Conservation (phyloP, 2,113 vertebrate species). For the Myiozetetes cayanensis region DNA sequence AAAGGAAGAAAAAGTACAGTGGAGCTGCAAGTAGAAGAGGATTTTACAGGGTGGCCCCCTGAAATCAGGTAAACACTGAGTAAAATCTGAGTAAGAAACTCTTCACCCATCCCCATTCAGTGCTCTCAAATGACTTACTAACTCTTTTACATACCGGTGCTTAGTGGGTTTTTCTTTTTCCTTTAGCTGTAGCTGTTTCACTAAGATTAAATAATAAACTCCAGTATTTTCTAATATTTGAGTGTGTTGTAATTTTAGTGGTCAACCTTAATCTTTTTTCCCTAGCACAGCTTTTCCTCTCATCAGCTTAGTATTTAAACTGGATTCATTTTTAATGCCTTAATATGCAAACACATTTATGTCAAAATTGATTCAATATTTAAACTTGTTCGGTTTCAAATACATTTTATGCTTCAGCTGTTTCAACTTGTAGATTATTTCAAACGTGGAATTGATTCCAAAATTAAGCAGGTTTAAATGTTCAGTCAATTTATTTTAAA, state of each 20-base stretch:
- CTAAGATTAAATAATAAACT: conserved; percentile 52
- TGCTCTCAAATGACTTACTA: neutral
- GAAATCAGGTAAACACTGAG: neutral
- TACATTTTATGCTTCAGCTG: conserved; percentile 65
- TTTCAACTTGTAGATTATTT: conserved; percentile 69
- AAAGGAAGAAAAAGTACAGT: neutral
- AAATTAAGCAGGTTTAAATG: conserved; percentile 73
- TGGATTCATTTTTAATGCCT: conserved; percentile 63
- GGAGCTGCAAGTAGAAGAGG: neutral
- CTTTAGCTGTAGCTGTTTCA: neutral
- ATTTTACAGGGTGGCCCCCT: neutral
- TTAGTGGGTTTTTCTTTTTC: conserved; percentile 9
- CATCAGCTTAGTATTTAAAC: conserved; percentile 57
- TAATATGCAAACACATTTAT: conserved; percentile 66
- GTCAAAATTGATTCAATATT: conserved; percentile 67
- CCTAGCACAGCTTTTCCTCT: conserved; percentile 33
- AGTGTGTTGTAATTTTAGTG: conserved; percentile 34
- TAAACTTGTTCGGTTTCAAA: conserved; percentile 66
- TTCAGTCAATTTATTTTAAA: conserved; percentile 69
- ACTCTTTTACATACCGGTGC: neutral
- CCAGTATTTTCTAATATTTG: conserved; percentile 41
- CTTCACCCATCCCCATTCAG: neutral
- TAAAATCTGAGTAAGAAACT: neutral
- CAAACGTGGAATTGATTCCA: conserved; percentile 69
- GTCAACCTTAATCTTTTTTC: conserved; percentile 56